Base-by-base conservation (phyloP, 2,888 invertebrate species). In the Heteromyza rotundicornis region DNA sequence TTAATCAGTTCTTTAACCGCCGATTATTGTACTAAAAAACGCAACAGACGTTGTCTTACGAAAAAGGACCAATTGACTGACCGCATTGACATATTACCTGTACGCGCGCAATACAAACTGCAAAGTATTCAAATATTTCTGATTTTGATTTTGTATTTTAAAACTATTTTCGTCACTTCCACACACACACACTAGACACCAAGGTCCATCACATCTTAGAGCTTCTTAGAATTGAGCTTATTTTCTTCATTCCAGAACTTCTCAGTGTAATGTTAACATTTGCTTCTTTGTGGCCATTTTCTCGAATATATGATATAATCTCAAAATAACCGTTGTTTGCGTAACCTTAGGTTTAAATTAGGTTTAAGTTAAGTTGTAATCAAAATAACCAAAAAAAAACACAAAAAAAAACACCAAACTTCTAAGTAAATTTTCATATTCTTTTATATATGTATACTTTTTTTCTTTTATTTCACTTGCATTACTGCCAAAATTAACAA, bases 181-280 rank as follows among this genome's bases (percentile, higher is more conserved):
- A 27, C 10, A 27, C 27, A 10, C 27, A 27, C 27, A 27, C 27
- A 27, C 27, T n/a, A 27, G 5, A 27, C 27, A 27, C 27, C 5
- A 27, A 27, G 7, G 7, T 27, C 10, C 27, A 27, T 27, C 27
- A 27, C 27, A 7, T 27, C 27, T 27, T 27, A n/a, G 5, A 27
- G 27, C 27, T 27, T 27, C 10, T 27, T 27, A 10, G 27, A 5
- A 7, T 27, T 10, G 27, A 27, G 27, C 27, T 27, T 27, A 40
- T 3, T 40, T 40, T 24, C 40, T n/a, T 49, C 32, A n/a, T 51
- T 54, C 19, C 65, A n/a, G n/a, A 56, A 61, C 53, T 76, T 75
- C 71, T 74, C 73, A 69, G 73, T 72, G 75, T 74, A 72, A 69
- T 74, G 70, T 62, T 56, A 64, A 22, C 52, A 53, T 62, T 54